Evolutionary conservation across 2,888 invertebrate species (phyloP).

Genomic region (Drosophila mulleri): DNA sequence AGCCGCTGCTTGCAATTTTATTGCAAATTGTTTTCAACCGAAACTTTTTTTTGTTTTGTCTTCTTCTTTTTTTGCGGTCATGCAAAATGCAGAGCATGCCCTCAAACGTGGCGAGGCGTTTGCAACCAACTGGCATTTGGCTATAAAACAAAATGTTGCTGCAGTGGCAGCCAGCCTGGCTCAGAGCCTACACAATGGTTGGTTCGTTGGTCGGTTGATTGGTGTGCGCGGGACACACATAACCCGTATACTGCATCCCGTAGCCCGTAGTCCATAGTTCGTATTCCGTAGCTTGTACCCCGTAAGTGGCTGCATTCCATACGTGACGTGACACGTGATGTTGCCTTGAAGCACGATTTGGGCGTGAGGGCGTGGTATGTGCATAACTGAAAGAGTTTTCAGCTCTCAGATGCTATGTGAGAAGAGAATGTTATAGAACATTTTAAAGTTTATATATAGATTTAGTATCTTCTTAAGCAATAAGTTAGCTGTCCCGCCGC

Average conservation of each 20-base stretch:
- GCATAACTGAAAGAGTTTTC: not conserved
- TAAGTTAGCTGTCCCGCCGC: no score
- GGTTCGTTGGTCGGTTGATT: not conserved
- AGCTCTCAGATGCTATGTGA: not conserved
- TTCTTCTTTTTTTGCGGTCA: conserved; percentile 44
- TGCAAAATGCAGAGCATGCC: conserved; percentile 73
- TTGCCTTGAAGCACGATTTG: conserved; percentile 28
- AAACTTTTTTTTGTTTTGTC: conserved; percentile 2
- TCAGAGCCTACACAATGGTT: conserved; percentile 35
- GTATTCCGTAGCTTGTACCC: not conserved
- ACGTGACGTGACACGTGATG: conserved; percentile 56
- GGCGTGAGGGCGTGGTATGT: not conserved
- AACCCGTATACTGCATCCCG: not conserved
- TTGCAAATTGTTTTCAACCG: conserved; percentile 75
- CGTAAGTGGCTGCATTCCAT: conserved; percentile 37
- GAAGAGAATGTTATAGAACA: not conserved
- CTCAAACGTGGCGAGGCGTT: conserved; percentile 34
- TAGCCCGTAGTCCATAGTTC: not conserved
- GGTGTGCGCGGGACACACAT: conserved; percentile 12
- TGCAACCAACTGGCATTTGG: conserved; percentile 42
- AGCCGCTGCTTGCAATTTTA: conserved; percentile 58
- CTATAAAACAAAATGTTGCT: conserved; percentile 68
- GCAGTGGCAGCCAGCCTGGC: conserved; percentile 58
- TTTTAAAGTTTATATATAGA: not conserved
- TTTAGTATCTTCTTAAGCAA: not conserved